Percentiles rank a stretch among this genome's conserved stretches.
These are phyloP conservation scores for Rhynchonema sp. DNA, from an alignment of 2,888 invertebrate species.

Conservation along the genomic window DNA sequence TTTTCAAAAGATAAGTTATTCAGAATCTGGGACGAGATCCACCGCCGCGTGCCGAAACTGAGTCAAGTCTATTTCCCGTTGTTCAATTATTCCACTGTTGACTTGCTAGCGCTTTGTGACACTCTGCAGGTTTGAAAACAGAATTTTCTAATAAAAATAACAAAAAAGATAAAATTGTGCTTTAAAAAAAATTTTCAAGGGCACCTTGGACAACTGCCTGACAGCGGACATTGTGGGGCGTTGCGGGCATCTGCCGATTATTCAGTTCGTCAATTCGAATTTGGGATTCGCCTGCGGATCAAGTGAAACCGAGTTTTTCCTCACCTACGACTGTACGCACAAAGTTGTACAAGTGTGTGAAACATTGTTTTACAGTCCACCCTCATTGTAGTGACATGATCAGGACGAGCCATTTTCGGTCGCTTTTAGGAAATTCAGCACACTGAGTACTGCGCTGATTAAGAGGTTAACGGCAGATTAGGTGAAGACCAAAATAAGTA, in stretches of 20 bases:
- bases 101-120: slow-evolving; percentile 9
- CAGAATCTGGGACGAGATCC: not conserved
- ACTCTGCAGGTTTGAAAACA: not conserved
- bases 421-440: too few relatives aligned
- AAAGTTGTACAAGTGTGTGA: not conserved
- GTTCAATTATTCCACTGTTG: slow-evolving; percentile 4
- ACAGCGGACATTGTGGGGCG: not conserved
- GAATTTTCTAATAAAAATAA: too few relatives aligned
- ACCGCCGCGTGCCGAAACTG: slow-evolving; percentile 11
- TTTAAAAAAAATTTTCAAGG: too few relatives aligned
- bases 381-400: too few relatives aligned
- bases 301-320: slow-evolving; percentile 19
- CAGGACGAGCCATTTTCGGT: too few relatives aligned
- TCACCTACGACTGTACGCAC: slow-evolving; percentile 18
- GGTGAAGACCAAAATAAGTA: not conserved
- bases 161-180: too few relatives aligned
- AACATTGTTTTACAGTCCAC: not conserved
- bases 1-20: too few relatives aligned
- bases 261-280: slow-evolving; percentile 18
- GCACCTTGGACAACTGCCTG: not conserved
- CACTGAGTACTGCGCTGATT: not conserved
- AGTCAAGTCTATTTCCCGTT: slow-evolving; percentile 18
- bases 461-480: not conserved
- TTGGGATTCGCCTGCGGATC: slow-evolving; percentile 23
- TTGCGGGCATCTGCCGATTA: not conserved